Evolutionary conservation across 2,113 vertebrate genomes (phyloP), one percentile per base, ranked within the genome.

Genomic region (Phoenicopterus ruber): DNA sequence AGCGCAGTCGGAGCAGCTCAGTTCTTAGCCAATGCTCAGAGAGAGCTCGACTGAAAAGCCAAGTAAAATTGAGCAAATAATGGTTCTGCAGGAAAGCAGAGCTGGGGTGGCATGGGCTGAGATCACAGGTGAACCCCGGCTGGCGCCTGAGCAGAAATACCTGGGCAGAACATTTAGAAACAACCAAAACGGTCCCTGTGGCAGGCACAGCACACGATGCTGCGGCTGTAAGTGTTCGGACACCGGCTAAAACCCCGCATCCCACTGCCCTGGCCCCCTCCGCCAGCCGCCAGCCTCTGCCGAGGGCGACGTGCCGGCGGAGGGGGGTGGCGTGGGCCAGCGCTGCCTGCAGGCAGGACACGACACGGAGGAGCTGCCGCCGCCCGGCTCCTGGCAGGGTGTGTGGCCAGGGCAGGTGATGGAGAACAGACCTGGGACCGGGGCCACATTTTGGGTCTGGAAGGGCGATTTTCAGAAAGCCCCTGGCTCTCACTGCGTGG

Each of bases 151-250:
- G 88, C 91, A 63, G 47, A 42, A 82, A 63, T 2, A 82, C 47
- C 49, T 13, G 71, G 38, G 63, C 42, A 78, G 71, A 47, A 34
- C 11, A 14, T 7, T 28, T 3, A 49, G 63, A n/a, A 54, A 16
- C 0, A 5, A 24, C 11, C 1, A 6, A 13, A 55, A 40, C 0
- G 6, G 8, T 67, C 36, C 21, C 36, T 6, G 40, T 3, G 31
- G 42, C 42, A 19, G 65, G 65, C 29, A n/a, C 50, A 25, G 63
- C 38, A 29, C 16, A 1, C 2, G 8, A 16, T 12, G 52, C 57
- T 55, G 55, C 0, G 8, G 49, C 73, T 55, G 26, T 17, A 15
- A n/a, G 32, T 1, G 24, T 22, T 19, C 13, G 47, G 61, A 31
- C 13, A 15, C 9, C 0, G 1, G 25, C 29, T 20, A 21, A 81